Conservation (phyloP, 1,140 invertebrate genomes). For the Spodoptera frugiperda region DNA sequence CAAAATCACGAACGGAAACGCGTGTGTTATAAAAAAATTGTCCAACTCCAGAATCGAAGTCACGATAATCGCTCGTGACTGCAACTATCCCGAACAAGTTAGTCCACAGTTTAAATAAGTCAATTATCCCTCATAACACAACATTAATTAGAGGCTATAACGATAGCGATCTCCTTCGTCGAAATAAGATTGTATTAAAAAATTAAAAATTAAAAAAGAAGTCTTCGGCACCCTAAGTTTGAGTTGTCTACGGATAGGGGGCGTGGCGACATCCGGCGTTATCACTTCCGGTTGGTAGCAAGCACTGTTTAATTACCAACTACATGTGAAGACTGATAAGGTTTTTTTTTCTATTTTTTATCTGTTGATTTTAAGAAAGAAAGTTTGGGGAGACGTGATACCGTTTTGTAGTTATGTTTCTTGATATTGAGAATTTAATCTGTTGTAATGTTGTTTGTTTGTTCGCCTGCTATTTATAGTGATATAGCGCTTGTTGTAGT, state of each 20-base stretch:
- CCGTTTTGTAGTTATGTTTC: slow-evolving; percentile 3
- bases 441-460: neutral
- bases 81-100: neutral
- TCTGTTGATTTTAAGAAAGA: slow-evolving; percentile 41
- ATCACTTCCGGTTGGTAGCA: slow-evolving; percentile 71
- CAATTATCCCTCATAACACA: slow-evolving; percentile 69
- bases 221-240: slow-evolving; percentile 55
- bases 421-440: neutral
- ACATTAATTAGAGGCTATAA: slow-evolving; percentile 56
- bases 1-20: too few species aligned
- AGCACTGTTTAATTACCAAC: slow-evolving; percentile 74
- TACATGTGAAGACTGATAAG: slow-evolving; percentile 60
- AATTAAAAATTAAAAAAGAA: slow-evolving; percentile 46
- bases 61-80: too few species aligned
- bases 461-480: too few species aligned
- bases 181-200: neutral
- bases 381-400: slow-evolving; percentile 30
- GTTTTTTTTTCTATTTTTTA: slow-evolving; percentile 46
- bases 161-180: slow-evolving; percentile 60
- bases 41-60: too few species aligned
- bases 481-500: too few species aligned
- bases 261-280: slow-evolving; percentile 73
- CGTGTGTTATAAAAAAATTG: too few species aligned
- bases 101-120: slow-evolving; percentile 41
- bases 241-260: slow-evolving; percentile 58